Evolutionary conservation across 2,888 invertebrate species (phyloP).

Genomic region (Euzetes globulus): DNA sequence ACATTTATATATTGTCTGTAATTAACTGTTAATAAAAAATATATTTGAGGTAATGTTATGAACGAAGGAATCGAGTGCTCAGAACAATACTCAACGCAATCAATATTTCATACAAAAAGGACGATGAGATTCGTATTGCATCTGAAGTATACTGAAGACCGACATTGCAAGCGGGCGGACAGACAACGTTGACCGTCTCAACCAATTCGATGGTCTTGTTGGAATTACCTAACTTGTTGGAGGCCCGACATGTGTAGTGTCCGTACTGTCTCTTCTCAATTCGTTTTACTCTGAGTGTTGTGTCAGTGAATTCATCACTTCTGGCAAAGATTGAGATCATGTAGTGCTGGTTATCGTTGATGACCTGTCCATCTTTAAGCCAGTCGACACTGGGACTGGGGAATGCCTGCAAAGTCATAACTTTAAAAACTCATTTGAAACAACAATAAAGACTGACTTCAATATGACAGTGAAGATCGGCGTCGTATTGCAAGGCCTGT

Average conservation of each 20-base stretch:
- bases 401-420: constrained; percentile 56
- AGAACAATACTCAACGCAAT: not conserved
- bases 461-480: constrained; percentile 88
- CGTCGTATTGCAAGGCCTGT: constrained; percentile 82
- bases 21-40: not conserved
- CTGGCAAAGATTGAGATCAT: constrained; percentile 83
- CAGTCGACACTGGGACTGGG: constrained; percentile 87
- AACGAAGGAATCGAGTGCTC: not conserved
- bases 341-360: constrained; percentile 84
- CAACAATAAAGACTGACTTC: constrained; percentile 49
- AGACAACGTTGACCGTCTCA: constrained; percentile 82
- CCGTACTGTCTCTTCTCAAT: constrained; percentile 86
- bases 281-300: constrained; percentile 76
- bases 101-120: not conserved
- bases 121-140: not conserved
- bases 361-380: constrained; percentile 66
- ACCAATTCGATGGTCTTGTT: constrained; percentile 72
- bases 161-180: constrained; percentile 77
- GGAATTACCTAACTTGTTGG: constrained; percentile 75
- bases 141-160: constrained; percentile 18
- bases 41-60: not conserved
- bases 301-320: constrained; percentile 84
- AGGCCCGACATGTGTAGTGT: constrained; percentile 72
- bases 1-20: not conserved
- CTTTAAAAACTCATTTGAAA: too few relatives aligned